Percentiles rank a stretch among this genome's conserved stretches.
Evolutionary conservation across 2,888 invertebrate genomes (phyloP).

Genomic region (Stegana nigrithorax): DNA sequence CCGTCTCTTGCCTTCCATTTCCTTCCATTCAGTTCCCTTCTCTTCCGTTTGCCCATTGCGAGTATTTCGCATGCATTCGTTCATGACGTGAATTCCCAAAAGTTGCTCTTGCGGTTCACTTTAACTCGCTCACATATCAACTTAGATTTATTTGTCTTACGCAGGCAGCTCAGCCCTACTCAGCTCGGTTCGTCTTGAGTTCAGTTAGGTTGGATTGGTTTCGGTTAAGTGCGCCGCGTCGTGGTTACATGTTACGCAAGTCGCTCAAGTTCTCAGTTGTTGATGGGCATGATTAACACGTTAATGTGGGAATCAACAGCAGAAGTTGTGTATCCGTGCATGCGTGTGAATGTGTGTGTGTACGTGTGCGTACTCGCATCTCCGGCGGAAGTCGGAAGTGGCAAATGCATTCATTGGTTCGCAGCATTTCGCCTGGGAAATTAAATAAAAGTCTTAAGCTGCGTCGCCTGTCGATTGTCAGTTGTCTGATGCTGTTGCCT

Average conservation of each 20-base stretch:
- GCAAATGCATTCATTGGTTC: neutral
- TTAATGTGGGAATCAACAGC: conserved; percentile 10
- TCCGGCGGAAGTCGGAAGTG: conserved; percentile 3
- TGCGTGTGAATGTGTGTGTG: too few relatives aligned
- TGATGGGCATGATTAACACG: conserved; percentile 7
- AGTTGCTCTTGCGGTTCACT: neutral
- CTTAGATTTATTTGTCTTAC: conserved; percentile 15
- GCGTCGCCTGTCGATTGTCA: too few relatives aligned
- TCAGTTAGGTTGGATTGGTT: too few relatives aligned
- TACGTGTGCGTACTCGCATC: too few relatives aligned
- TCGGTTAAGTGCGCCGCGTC: too few relatives aligned
- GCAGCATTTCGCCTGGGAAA: conserved; percentile 9
- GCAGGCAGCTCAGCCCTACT: neutral
- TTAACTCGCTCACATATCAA: conserved; percentile 8
- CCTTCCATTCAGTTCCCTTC: too few relatives aligned
- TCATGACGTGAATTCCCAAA: neutral
- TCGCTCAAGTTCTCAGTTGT: neutral
- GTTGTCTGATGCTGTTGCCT: too few relatives aligned
- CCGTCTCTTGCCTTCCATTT: neutral
- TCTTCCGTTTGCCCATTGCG: too few relatives aligned
- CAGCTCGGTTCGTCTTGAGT: too few relatives aligned
- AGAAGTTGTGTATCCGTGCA: too few relatives aligned
- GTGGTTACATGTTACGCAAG: too few relatives aligned
- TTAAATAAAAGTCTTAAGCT: conserved; percentile 9
- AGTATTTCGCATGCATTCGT: neutral